phyloP scores from a whole-genome alignment of 2,113 vertebrate genomes.

The Aythya baeri region DNA sequence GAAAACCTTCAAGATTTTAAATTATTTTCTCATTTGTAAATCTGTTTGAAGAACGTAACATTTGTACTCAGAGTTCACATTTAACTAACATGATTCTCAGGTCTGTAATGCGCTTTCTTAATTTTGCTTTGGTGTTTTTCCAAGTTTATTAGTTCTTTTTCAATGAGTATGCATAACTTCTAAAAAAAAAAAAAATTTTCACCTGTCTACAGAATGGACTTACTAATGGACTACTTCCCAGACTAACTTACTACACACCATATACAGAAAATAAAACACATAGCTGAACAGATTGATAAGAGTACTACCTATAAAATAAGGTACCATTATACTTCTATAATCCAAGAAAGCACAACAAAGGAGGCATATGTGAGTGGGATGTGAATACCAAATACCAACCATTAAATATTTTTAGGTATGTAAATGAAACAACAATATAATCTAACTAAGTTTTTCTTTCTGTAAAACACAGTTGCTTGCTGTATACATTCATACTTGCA shows the following conservation, averaged over 20 bases:
- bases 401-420: neutral
- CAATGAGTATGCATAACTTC: neutral
- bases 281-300: neutral
- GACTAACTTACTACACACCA: neutral
- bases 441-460: neutral
- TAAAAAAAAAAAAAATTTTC: neutral
- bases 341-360: neutral
- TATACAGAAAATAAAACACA: neutral
- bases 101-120: neutral
- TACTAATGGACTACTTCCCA: neutral
- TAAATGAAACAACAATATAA: neutral
- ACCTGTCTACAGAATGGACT: neutral
- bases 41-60: slow-evolving; percentile 51
- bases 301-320: neutral
- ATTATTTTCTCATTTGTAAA: slow-evolving; percentile 51
- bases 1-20: slow-evolving; percentile 35
- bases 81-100: neutral
- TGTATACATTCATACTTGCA: neutral
- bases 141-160: slow-evolving; percentile 18
- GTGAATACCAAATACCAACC: neutral
- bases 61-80: slow-evolving; percentile 26
- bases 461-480: neutral
- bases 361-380: neutral
- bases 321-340: neutral
- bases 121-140: neutral